These are phyloP conservation scores for Cyrtodaria siliqua DNA, from an alignment of 2,888 invertebrate species.

Conservation along the genomic window DNA sequence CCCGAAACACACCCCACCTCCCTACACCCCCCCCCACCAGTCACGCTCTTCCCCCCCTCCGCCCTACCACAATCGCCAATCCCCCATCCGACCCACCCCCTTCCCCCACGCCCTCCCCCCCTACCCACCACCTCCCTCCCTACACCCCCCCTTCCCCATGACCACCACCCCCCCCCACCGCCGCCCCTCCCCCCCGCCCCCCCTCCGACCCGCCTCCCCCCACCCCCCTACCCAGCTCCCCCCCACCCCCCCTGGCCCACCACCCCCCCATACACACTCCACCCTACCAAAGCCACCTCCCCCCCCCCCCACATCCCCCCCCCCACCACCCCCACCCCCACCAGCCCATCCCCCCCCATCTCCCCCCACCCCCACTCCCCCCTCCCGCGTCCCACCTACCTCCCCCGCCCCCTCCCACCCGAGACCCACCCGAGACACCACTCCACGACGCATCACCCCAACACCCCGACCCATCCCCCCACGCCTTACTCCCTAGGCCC, in stretches of 20 bases:
- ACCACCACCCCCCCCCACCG: background rate
- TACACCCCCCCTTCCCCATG: background rate
- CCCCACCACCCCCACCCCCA: background rate
- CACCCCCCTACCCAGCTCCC: background rate
- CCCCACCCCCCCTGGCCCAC: conserved; percentile 1
- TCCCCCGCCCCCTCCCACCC: background rate
- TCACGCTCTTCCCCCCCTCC: no score
- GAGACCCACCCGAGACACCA: background rate
- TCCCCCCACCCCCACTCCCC: no score
- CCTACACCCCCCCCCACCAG: background rate
- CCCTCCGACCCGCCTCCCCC: background rate
- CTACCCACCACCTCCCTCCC: background rate
- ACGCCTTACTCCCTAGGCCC: background rate
- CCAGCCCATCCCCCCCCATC: background rate
- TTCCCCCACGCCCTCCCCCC: background rate
- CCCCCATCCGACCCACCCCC: background rate
- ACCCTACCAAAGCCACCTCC: background rate
- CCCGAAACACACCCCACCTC: no score
- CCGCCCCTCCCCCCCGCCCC: background rate
- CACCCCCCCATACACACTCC: background rate
- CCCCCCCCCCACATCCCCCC: background rate
- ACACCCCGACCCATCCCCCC: background rate
- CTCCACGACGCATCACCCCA: background rate
- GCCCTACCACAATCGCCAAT: no score
- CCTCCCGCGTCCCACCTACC: background rate